Evolutionary conservation across 1,140 invertebrate genomes (phyloP), one percentile per base, ranked within the genome.

Genomic region (Drosophila simulans): DNA sequence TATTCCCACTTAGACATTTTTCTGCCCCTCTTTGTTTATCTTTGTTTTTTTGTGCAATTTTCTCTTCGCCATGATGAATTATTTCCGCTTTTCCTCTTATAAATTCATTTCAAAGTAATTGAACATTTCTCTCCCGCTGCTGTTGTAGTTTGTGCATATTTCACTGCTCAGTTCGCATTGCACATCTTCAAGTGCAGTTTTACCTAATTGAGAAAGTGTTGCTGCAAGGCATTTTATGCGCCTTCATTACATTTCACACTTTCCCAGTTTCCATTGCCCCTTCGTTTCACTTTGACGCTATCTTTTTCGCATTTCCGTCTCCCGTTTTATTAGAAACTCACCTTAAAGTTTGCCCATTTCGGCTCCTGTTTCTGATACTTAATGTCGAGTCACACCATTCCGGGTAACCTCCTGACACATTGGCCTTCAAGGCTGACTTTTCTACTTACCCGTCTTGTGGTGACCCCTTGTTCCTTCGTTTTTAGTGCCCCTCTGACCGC

Each of bases 381-480:
- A 46, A 58, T 22, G 58, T 35, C 27, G 27, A 51, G 48, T 8
- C 1, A 22, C 48, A 51, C 27, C 48, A 15, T 15, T 17, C n/a
- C 15, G 49, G 51, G 34, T 75, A 76, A 76, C 73, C 72, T 68
- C 49, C 60, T 76, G 72, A 76, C 73, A 76, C 72, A 76, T 76
- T 76, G 72, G 60, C 73, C 71, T 76, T 66, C 62, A 56, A 57
- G 25, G 42, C 5, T 37, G 22, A 20, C 42, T 27, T 51, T 31
- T 13, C 17, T 52, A 25, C 43, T 51, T 34, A 2, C 22, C n/a
- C 7, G 12, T 5, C 34, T 25, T 12, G 7, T 12, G 22, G 31
- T 10, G 31, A 31, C 31, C 31, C 31, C 8, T 8, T 31, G 7
- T 31, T 7, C 27, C 27, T 8, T 8, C 27, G 27, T 8, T 31